Base-by-base conservation (phyloP, 1,140 invertebrate genomes). In the Papilio dardanus region DNA sequence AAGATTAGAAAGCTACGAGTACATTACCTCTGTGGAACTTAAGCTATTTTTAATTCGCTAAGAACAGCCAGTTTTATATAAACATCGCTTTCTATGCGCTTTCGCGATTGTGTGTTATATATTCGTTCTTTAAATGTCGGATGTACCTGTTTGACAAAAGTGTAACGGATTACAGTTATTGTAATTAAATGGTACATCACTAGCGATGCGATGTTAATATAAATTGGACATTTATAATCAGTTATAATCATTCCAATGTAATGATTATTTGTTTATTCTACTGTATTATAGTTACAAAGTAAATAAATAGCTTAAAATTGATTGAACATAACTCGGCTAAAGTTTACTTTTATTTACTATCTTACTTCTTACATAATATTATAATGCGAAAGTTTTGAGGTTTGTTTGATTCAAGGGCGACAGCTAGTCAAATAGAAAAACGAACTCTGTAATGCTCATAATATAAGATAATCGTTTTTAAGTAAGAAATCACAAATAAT, bases 51-150 rank as follows among this genome's bases (percentile, higher is more conserved):
- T 33, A 3, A 33, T 33, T 33, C 31, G 31, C 31, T 33, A 33
- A 33, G 10, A 42, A 42, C 42, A 6, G n/a, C n/a, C n/a, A n/a
- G 42, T 6, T 16, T 46, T 16, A n/a, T n/a, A n/a, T n/a, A n/a
- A n/a, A 0, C 16, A 1, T 46, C 42, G 42, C 40, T 42, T 42
- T 5, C 40, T 14, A 16, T 46, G n/a, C 42, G 42, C 42, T 19
- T 19, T 46, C 76, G 35, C 2, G 16, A 46, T n/a, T 46, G 16
- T 46, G 40, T 42, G n/a, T 16, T n/a, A 46, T 78, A 75, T 78
- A 84, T 84, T 84, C 83, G 83, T 86, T 85, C 81, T 86, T 88
- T 86, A 82, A 83, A 80, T 79, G 82, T 83, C 89, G 86, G 86
- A 88, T 85, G 88, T 88, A 85, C 81, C 81, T 79, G 75, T 77